phyloP scores from a whole-genome alignment of 2,113 vertebrate genomes.

The Ochotona curzoniae region DNA sequence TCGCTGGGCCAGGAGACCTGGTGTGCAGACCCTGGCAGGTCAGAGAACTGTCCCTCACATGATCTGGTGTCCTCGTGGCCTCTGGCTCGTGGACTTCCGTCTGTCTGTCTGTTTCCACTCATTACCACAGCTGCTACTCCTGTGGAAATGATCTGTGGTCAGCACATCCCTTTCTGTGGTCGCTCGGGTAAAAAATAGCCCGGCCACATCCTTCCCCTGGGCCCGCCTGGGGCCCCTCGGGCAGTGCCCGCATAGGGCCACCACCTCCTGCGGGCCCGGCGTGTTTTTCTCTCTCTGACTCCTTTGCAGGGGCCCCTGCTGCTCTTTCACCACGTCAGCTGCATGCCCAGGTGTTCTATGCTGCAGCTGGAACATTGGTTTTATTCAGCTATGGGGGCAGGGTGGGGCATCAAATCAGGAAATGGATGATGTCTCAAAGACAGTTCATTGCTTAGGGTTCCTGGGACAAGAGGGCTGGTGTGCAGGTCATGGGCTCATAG shows the following conservation, averaged over 20 bases:
- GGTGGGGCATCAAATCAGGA: neutral
- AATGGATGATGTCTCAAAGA: neutral
- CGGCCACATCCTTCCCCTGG: neutral
- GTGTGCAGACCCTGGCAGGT: neutral
- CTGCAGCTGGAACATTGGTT: neutral
- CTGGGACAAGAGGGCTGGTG: accelerated
- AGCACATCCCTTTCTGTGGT: neutral
- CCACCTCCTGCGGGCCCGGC: neutral
- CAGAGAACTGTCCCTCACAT: neutral
- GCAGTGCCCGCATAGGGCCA: neutral
- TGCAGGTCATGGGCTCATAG: accelerated
- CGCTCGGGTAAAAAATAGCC: conserved; percentile 54
- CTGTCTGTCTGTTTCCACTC: neutral
- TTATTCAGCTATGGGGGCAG: neutral
- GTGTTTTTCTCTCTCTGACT: neutral
- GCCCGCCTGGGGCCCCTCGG: neutral
- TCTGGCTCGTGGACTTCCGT: accelerated
- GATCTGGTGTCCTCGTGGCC: accelerated
- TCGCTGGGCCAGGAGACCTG: too few relatives aligned
- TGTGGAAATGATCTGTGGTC: conserved; percentile 20
- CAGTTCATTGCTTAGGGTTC: neutral
- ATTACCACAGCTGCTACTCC: neutral
- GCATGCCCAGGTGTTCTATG: neutral
- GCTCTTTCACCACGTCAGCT: accelerated
- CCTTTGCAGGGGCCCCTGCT: accelerated